Evolutionary conservation across 2,113 vertebrate species (phyloP).

Genomic region (Aptenodytes forsteri): DNA sequence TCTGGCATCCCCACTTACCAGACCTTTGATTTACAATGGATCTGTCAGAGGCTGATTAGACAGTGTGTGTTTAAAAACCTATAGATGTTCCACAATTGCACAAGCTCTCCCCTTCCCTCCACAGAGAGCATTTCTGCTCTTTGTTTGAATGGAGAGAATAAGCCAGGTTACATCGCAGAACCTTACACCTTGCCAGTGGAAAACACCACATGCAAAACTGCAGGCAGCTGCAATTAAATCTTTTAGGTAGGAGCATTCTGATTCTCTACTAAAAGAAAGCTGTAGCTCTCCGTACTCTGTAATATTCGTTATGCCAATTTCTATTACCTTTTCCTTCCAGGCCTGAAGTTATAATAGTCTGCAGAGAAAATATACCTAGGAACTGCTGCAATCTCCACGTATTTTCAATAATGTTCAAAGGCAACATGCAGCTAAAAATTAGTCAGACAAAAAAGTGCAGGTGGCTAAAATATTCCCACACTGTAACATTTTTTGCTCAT

Average conservation of each 20-base stretch:
- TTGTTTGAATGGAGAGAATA: constrained; percentile 68
- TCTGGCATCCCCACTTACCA: constrained; percentile 86
- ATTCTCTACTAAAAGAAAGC: background rate
- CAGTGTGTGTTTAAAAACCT: constrained; percentile 86
- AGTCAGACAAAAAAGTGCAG: constrained; percentile 59
- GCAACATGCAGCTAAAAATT: constrained; percentile 54
- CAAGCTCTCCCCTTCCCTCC: constrained; percentile 62
- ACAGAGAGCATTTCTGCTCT: constrained; percentile 51
- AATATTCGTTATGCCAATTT: constrained; percentile 22
- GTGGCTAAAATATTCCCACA: constrained; percentile 73
- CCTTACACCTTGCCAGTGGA: constrained; percentile 47
- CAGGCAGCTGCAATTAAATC: constrained; percentile 25
- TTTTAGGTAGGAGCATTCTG: background rate
- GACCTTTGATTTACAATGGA: constrained; percentile 90
- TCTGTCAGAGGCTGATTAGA: constrained; percentile 89
- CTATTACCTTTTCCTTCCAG: constrained; percentile 56
- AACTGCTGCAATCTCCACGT: background rate
- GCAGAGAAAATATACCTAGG: background rate
- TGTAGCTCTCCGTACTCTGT: background rate
- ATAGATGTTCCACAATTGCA: constrained; percentile 80
- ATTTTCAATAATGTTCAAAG: constrained; percentile 39
- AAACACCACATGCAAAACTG: constrained; percentile 2
- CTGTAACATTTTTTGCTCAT: constrained; percentile 67
- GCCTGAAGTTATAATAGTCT: constrained; percentile 52
- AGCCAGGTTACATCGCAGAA: constrained; percentile 23